A percentile compares a stretch with the other conserved stretches of the same genome.
Conservation (phyloP, 2,113 vertebrate species). For the Alexandromys fortis region DNA sequence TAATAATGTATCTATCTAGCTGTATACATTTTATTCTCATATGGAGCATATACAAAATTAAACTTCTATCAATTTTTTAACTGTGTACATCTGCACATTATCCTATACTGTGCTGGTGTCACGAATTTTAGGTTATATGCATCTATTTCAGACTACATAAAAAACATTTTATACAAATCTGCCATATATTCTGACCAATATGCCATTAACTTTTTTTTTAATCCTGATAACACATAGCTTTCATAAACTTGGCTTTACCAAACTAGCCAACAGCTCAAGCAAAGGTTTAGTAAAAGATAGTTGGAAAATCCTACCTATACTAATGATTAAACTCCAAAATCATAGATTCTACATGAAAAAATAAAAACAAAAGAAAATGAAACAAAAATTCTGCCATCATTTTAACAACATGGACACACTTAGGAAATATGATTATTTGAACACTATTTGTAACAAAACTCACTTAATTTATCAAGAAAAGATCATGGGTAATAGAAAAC, state of each 20-base stretch:
- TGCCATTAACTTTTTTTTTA: no score
- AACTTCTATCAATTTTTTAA: neutral
- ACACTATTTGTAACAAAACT: neutral
- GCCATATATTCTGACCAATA: neutral
- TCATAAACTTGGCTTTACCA: neutral
- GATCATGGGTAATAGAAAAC: neutral
- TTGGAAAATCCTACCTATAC: neutral
- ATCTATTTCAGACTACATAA: neutral
- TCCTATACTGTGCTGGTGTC: neutral
- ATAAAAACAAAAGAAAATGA: neutral
- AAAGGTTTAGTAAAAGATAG: neutral
- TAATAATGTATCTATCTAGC: neutral
- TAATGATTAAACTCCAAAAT: neutral
- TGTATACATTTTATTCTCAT: neutral
- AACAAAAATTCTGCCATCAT: neutral
- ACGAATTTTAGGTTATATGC: neutral
- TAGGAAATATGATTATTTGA: neutral
- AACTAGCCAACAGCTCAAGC: neutral
- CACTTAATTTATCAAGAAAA: neutral
- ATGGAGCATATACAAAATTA: neutral
- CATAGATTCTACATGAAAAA: neutral
- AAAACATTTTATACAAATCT: neutral
- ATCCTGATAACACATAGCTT: neutral
- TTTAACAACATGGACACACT: neutral
- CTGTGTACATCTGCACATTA: neutral